phyloP scores from a whole-genome alignment of 2,113 vertebrate genomes.

The Budorcas taxicolor region DNA sequence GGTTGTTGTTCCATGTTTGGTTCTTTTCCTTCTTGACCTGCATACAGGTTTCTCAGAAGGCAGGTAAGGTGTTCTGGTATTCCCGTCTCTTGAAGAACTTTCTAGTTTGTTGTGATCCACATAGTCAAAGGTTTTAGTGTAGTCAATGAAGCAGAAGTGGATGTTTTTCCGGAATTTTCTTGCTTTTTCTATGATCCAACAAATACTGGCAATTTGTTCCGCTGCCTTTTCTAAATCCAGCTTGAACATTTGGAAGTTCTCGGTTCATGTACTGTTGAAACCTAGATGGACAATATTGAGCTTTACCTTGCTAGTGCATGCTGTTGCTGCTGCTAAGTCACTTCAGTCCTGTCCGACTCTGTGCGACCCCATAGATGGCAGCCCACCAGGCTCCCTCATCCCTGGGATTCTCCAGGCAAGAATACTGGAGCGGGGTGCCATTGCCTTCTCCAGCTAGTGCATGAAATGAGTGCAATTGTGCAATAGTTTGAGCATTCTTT shows the following conservation, averaged over 20 bases:
- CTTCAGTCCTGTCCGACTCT: background rate
- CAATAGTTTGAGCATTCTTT: background rate
- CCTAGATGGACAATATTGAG: background rate
- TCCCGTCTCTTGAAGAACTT: background rate
- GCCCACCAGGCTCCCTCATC: background rate
- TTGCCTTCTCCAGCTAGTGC: background rate
- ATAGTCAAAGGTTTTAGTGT: background rate
- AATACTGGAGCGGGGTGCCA: background rate
- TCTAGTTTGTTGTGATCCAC: background rate
- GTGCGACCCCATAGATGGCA: rapidly evolving
- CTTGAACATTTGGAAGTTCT: background rate
- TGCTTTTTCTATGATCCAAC: background rate
- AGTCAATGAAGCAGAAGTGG: background rate
- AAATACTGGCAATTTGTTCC: background rate
- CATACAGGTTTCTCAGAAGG: background rate
- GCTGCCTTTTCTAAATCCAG: background rate
- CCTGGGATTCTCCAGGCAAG: background rate
- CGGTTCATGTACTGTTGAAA: background rate
- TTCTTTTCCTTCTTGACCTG: background rate
- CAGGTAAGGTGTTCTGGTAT: background rate
- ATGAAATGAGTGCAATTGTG: background rate
- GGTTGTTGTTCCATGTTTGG: background rate
- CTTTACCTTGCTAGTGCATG: background rate
- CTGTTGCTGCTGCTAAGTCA: background rate
- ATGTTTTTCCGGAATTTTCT: background rate